Percentiles rank a stretch among this genome's conserved stretches.
These are phyloP conservation scores for Saxicola maurus DNA, from an alignment of 2,797 vertebrate species.

Conservation along the genomic window DNA sequence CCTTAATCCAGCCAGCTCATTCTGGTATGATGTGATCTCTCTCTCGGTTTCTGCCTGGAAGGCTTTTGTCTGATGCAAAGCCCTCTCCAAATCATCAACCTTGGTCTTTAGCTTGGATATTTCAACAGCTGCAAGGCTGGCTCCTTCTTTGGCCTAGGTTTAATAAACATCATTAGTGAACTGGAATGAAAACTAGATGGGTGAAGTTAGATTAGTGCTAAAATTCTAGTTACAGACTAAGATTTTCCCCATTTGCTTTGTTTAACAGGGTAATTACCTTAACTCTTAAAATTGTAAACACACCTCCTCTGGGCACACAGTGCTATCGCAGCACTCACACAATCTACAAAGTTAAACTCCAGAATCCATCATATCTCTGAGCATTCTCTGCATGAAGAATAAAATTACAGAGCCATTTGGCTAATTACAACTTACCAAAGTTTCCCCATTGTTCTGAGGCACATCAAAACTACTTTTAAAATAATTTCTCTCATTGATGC, in stretches of 20 bases:
- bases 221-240: neutral
- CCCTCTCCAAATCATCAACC: slow-evolving; percentile 71
- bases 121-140: slow-evolving; percentile 54
- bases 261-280: neutral
- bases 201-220: neutral
- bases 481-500: slow-evolving; percentile 51
- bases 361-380: neutral
- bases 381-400: neutral
- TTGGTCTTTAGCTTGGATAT: slow-evolving; percentile 62
- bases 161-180: neutral
- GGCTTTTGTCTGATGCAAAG: slow-evolving; percentile 57
- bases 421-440: neutral
- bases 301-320: neutral
- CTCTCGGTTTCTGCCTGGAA: slow-evolving; percentile 61
- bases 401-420: neutral
- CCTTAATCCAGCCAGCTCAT: slow-evolving; percentile 70
- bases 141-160: slow-evolving; percentile 65
- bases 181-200: neutral
- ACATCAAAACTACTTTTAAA: slow-evolving; percentile 43
- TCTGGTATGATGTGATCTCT: slow-evolving; percentile 61
- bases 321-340: neutral
- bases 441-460: slow-evolving; percentile 56
- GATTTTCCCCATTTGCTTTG: neutral
- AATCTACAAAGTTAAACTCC: neutral
- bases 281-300: neutral